A percentile compares a stretch with the other conserved stretches of the same genome.
Evolutionary conservation across 2,113 vertebrate species (phyloP).

Genomic region (Edolisoma coerulescens): DNA sequence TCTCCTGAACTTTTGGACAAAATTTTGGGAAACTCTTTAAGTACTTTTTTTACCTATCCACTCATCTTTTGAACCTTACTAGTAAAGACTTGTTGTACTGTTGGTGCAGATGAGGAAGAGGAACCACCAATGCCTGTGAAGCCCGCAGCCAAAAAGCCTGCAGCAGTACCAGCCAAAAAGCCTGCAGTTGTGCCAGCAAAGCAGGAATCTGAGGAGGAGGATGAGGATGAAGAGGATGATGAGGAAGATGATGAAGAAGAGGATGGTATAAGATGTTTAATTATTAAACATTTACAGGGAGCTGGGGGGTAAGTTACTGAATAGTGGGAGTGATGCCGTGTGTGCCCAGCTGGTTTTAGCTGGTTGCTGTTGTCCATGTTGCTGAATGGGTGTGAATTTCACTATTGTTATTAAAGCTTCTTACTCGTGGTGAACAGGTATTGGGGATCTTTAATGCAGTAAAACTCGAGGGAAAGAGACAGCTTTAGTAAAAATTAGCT

Average conservation of each 20-base stretch:
- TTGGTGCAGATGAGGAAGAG: constrained; percentile 65
- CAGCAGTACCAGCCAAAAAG: constrained; percentile 61
- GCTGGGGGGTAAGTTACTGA: not conserved
- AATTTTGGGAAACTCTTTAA: not conserved
- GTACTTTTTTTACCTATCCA: not conserved
- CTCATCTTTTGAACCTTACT: no score
- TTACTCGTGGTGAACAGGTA: not conserved
- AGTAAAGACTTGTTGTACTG: not conserved
- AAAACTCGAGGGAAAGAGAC: not conserved
- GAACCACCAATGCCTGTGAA: constrained; percentile 34
- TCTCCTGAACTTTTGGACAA: not conserved
- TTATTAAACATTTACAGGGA: accelerated
- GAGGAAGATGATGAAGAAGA: constrained; percentile 50
- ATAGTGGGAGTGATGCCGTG: not conserved
- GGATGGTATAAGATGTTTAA: constrained; percentile 52
- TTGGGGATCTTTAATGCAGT: not conserved
- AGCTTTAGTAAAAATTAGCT: not conserved
- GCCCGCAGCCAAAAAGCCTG: constrained; percentile 48
- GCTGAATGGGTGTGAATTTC: not conserved
- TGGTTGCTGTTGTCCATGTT: not conserved
- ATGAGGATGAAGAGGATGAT: constrained; percentile 29
- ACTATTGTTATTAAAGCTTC: not conserved
- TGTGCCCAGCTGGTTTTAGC: not conserved
- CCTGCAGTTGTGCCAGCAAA: constrained; percentile 40
- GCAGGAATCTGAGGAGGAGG: constrained; percentile 77